These are phyloP conservation scores for Eidolon helvum DNA, from an alignment of 2,113 vertebrate genomes.

Conservation along the genomic window DNA sequence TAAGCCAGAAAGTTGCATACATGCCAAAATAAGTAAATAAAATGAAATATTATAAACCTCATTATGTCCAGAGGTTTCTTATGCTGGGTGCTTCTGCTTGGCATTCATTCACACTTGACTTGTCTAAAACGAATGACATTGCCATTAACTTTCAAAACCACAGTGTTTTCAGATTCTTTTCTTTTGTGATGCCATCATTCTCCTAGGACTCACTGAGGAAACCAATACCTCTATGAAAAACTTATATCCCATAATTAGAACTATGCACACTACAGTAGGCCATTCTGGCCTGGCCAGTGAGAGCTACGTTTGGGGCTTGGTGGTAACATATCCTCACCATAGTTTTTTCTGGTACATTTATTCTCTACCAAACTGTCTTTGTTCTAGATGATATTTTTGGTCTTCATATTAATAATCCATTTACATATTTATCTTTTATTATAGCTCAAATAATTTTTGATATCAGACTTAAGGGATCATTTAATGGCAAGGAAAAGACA, in stretches of 20 bases:
- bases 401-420: background rate
- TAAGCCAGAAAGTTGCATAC: background rate
- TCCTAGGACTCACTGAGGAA: background rate
- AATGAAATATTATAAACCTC: background rate
- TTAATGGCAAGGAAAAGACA: background rate
- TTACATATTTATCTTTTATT: slow-evolving; percentile 4
- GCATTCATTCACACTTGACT: background rate
- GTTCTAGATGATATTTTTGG: background rate
- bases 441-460: background rate
- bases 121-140: background rate
- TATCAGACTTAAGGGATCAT: background rate
- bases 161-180: background rate
- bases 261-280: background rate
- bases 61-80: background rate
- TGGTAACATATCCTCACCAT: background rate
- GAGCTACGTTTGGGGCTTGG: background rate
- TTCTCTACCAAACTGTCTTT: background rate
- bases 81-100: background rate
- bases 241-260: background rate
- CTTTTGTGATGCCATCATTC: background rate
- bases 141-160: background rate
- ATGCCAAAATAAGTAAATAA: background rate
- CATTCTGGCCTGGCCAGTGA: background rate
- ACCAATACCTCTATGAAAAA: background rate
- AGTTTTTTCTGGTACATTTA: background rate